Percentiles rank a stretch among this genome's conserved stretches.
Conservation (phyloP, 2,113 vertebrate species). For the Aepyceros melampus region DNA sequence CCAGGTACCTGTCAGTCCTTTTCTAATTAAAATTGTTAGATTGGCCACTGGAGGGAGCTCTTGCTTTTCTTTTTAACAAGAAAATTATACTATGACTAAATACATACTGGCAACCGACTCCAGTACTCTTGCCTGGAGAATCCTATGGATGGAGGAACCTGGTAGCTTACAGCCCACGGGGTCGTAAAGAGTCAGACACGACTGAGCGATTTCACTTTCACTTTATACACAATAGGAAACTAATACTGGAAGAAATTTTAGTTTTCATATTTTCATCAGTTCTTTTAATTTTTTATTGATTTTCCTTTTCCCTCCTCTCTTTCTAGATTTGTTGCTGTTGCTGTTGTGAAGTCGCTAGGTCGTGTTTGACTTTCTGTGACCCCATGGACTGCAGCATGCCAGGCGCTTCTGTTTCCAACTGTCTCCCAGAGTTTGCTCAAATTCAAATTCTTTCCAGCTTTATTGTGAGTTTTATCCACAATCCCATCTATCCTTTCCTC, state of each 20-base stretch:
- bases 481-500: neutral
- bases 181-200: too few species aligned
- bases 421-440: neutral
- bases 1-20: neutral
- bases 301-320: neutral
- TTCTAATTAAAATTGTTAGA: neutral
- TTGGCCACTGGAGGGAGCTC: constrained; percentile 43
- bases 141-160: too few species aligned
- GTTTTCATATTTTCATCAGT: neutral
- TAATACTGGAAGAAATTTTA: neutral
- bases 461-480: neutral
- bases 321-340: neutral
- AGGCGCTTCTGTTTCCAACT: neutral
- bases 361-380: neutral
- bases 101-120: too few species aligned
- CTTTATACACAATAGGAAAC: neutral
- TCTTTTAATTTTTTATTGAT: neutral
- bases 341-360: neutral
- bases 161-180: too few species aligned
- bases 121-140: too few species aligned
- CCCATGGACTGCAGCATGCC: neutral
- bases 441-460: neutral
- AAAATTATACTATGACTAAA: neutral
- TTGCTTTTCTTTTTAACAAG: neutral
- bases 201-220: too few species aligned